Percentiles rank a stretch among this genome's conserved stretches.
phyloP scores from a whole-genome alignment of 2,888 invertebrate species.

The Hyppa rectilinea region DNA sequence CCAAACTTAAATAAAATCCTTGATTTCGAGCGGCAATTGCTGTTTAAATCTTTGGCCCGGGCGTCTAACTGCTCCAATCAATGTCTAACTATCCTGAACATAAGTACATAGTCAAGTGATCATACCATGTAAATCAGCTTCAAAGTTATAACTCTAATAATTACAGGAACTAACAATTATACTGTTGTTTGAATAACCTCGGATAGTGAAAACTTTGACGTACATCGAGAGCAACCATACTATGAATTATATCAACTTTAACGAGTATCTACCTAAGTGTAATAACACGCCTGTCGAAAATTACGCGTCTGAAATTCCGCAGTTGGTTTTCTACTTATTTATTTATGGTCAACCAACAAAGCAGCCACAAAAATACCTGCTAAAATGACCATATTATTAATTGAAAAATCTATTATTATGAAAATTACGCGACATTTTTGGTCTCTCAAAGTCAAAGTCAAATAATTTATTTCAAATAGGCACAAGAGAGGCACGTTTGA shows the following conservation, averaged over 20 bases:
- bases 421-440: neutral
- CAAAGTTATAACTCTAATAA: slow-evolving; percentile 36
- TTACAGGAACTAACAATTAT: slow-evolving; percentile 50
- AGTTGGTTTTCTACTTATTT: too few relatives aligned
- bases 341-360: too few relatives aligned
- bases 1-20: too few relatives aligned
- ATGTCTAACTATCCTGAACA: neutral
- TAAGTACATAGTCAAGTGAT: slow-evolving; percentile 13
- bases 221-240: slow-evolving; percentile 10
- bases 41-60: too few relatives aligned
- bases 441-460: too few relatives aligned
- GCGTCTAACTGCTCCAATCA: too few relatives aligned
- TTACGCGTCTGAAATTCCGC: neutral
- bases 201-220: slow-evolving; percentile 47
- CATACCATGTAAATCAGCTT: slow-evolving; percentile 22
- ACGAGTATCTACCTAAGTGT: neutral
- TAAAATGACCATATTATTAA: too few relatives aligned
- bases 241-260: neutral
- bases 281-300: neutral
- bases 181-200: slow-evolving; percentile 31
- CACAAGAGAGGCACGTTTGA: too few relatives aligned
- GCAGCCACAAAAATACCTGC: too few relatives aligned
- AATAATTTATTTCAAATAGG: too few relatives aligned
- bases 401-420: too few relatives aligned
- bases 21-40: too few relatives aligned